phyloP scores from a whole-genome alignment of 2,888 invertebrate genomes.

The Parnassius mnemosyne region DNA sequence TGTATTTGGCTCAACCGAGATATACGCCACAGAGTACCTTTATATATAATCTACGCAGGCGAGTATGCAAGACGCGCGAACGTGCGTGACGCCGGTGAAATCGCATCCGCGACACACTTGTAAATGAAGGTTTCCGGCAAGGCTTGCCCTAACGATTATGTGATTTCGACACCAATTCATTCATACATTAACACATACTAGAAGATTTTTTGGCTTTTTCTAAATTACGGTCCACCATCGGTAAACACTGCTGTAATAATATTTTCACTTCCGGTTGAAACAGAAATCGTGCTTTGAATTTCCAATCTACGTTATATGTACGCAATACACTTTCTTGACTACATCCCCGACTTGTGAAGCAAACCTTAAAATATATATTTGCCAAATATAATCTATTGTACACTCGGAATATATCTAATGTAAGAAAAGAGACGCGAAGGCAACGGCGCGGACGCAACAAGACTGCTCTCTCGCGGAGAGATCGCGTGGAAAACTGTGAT shows the following conservation, averaged over 20 bases:
- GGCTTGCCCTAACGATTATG: slow-evolving; percentile 38
- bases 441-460: slow-evolving; percentile 58
- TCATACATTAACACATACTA: background rate
- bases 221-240: too few species aligned
- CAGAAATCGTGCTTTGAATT: slow-evolving; percentile 5
- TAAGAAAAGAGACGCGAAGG: slow-evolving; percentile 45
- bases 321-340: too few species aligned
- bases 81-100: slow-evolving; percentile 76
- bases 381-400: too few species aligned
- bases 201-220: too few species aligned
- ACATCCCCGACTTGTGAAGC: too few species aligned
- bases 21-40: slow-evolving; percentile 27
- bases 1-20: slow-evolving; percentile 56
- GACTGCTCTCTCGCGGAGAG: slow-evolving; percentile 75
- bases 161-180: slow-evolving; percentile 27
- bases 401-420: slow-evolving; percentile 12
- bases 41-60: slow-evolving; percentile 34
- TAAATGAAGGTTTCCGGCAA: slow-evolving; percentile 48
- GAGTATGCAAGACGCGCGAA: slow-evolving; percentile 53
- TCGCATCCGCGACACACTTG: slow-evolving; percentile 66
- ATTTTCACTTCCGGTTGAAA: slow-evolving; percentile 9
- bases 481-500: slow-evolving; percentile 75
- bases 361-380: too few species aligned
- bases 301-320: too few species aligned
- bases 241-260: background rate